Conservation (phyloP, 2,888 invertebrate species). For the Plagiodera versicolora region DNA sequence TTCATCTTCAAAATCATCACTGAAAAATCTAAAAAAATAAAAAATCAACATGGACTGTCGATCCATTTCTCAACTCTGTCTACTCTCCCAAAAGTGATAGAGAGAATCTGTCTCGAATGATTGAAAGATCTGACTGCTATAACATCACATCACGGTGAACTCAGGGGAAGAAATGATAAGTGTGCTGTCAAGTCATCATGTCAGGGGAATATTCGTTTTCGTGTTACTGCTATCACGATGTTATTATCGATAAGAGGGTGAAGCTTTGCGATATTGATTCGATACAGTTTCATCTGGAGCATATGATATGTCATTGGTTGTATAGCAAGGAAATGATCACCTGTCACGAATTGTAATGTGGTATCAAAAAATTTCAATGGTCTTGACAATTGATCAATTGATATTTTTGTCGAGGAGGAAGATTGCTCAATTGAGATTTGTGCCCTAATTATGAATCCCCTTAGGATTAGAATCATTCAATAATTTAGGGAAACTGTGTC, state of each 20-base stretch:
- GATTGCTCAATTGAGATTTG: too few relatives aligned
- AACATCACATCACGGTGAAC: slow-evolving; percentile 54
- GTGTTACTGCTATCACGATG: slow-evolving; percentile 36
- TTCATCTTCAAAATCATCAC: too few relatives aligned
- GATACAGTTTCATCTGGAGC: not conserved
- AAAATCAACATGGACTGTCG: too few relatives aligned
- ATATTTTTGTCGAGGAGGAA: too few relatives aligned
- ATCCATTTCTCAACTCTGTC: slow-evolving; percentile 29
- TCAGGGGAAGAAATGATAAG: slow-evolving; percentile 52
- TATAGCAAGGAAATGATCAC: too few relatives aligned
- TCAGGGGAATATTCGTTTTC: slow-evolving; percentile 46
- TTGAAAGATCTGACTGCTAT: slow-evolving; percentile 55
- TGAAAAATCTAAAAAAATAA: too few relatives aligned
- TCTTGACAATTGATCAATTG: too few relatives aligned
- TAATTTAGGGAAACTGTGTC: too few relatives aligned
- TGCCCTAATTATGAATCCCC: too few relatives aligned
- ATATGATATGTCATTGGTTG: not conserved
- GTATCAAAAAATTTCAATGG: too few relatives aligned
- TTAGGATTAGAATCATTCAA: too few relatives aligned
- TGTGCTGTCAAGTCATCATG: slow-evolving; percentile 49
- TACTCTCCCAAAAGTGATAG: slow-evolving; percentile 40
- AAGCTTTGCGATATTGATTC: not conserved
- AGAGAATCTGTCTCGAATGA: slow-evolving; percentile 51
- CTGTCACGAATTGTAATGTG: too few relatives aligned
- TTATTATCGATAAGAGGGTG: slow-evolving; percentile 29